phyloP scores from a whole-genome alignment of 2,797 vertebrate species.

The Erpetoichthys calabaricus region DNA sequence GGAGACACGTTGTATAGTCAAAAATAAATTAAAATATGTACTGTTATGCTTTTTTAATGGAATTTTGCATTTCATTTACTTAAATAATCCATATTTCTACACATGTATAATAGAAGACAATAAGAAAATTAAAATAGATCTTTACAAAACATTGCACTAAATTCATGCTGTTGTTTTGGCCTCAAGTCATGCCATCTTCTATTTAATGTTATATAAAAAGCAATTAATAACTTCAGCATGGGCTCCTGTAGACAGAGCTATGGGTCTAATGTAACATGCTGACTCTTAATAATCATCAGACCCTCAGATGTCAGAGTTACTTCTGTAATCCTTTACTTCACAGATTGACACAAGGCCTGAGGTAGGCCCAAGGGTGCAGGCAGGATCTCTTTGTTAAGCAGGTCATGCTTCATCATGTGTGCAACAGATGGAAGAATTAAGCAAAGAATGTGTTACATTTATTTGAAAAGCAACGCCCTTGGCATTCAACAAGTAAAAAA shows the following conservation, averaged over 20 bases:
- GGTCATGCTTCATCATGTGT: slow-evolving; percentile 1
- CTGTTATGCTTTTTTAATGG: too few species aligned
- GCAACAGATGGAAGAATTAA: slow-evolving; percentile 13
- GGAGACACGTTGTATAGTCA: too few species aligned
- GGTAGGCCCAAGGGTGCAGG: slow-evolving; percentile 7
- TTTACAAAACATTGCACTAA: too few species aligned
- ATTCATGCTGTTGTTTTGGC: too few species aligned
- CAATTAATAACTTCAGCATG: slow-evolving; percentile 1
- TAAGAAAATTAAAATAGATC: too few species aligned
- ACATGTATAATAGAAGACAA: too few species aligned
- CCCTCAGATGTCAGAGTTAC: slow-evolving; percentile 2
- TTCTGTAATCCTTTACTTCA: slow-evolving; percentile 10
- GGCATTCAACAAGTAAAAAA: too few species aligned
- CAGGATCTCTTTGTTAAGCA: slow-evolving; percentile 12
- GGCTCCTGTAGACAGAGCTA: slow-evolving; percentile 11
- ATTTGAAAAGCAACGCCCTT: too few species aligned
- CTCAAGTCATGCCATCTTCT: not conserved
- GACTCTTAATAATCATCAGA: not conserved
- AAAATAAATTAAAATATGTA: too few species aligned
- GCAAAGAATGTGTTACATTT: not conserved
- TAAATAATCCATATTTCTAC: too few species aligned
- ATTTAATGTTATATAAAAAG: slow-evolving; percentile 8
- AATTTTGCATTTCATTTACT: too few species aligned
- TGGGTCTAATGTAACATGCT: slow-evolving; percentile 12
- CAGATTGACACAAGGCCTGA: slow-evolving; percentile 3